These are phyloP conservation scores for Todiramphus saurophagus DNA, from an alignment of 2,113 vertebrate species.

Conservation along the genomic window DNA sequence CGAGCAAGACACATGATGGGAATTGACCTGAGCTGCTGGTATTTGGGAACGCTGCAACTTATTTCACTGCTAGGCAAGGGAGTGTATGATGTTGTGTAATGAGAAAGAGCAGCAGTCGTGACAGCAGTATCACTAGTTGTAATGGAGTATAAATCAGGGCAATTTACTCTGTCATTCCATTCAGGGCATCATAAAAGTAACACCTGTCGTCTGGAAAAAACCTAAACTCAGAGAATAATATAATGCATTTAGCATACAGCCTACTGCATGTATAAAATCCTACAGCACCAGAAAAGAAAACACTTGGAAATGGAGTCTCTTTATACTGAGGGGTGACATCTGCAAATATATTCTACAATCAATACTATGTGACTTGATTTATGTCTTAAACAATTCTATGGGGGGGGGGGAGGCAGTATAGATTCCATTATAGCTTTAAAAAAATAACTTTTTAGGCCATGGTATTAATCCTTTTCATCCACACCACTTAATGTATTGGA, in stretches of 20 bases:
- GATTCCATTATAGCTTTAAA: neutral
- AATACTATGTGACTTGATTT: conserved; percentile 26
- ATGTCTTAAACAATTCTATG: neutral
- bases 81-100: neutral
- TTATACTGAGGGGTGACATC: neutral
- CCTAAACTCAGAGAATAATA: conserved; percentile 17
- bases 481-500: conserved; percentile 14
- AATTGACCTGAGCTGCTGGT: neutral
- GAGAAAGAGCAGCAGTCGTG: conserved; percentile 41
- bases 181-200: conserved; percentile 57
- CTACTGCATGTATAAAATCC: neutral
- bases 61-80: neutral
- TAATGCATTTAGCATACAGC: conserved; percentile 4
- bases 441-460: neutral
- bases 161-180: conserved; percentile 9
- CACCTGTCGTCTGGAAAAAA: conserved; percentile 46
- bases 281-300: conserved; percentile 10
- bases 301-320: neutral
- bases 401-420: neutral
- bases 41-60: neutral
- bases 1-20: neutral
- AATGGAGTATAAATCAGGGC: conserved; percentile 44
- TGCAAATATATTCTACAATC: conserved; percentile 26
- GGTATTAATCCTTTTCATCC: conserved; percentile 53
- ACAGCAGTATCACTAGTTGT: conserved; percentile 10